Percentiles rank a stretch among this genome's conserved stretches.
These are phyloP conservation scores for Ferdinandea cuprea DNA, from an alignment of 2,888 invertebrate genomes.

Conservation along the genomic window DNA sequence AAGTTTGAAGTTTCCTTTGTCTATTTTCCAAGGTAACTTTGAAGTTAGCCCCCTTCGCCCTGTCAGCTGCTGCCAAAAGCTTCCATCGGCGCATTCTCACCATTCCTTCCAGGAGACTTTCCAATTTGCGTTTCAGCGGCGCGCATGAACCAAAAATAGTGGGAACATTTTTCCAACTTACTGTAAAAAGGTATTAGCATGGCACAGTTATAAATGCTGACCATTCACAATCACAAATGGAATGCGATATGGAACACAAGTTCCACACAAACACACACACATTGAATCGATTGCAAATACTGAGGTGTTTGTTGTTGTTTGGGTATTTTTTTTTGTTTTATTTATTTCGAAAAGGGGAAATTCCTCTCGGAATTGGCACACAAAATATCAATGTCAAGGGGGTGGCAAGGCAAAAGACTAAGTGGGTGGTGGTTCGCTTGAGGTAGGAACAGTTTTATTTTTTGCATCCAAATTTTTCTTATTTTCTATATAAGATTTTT, in stretches of 20 bases:
- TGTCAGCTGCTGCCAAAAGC: neutral
- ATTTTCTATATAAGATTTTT: slow-evolving; percentile 4
- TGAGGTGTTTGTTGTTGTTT: neutral
- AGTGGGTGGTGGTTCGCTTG: slow-evolving; percentile 25
- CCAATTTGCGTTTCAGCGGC: slow-evolving; percentile 10
- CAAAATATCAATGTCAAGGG: slow-evolving; percentile 69
- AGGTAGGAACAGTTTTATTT: slow-evolving; percentile 26
- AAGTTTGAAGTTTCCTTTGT: slow-evolving; percentile 33
- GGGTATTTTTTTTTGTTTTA: no score
- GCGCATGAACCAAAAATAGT: slow-evolving; percentile 39
- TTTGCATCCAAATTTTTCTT: slow-evolving; percentile 4
- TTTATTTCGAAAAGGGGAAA: slow-evolving; percentile 13
- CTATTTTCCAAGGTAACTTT: slow-evolving; percentile 38
- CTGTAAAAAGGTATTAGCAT: slow-evolving; percentile 23
- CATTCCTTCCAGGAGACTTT: slow-evolving; percentile 35
- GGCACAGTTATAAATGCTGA: slow-evolving; percentile 43
- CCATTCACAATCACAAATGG: slow-evolving; percentile 64
- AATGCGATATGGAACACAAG: slow-evolving; percentile 50
- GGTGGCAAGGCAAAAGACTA: no score
- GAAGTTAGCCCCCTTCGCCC: neutral
- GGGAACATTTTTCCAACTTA: slow-evolving; percentile 42
- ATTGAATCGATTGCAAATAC: slow-evolving; percentile 53
- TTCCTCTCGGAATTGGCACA: slow-evolving; percentile 60
- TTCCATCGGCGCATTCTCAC: slow-evolving; percentile 58
- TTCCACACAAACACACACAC: slow-evolving; percentile 57